Evolutionary conservation across 2,113 vertebrate genomes (phyloP), one percentile per base, ranked within the genome.

Genomic region (Megaleporinus macrocephalus): DNA sequence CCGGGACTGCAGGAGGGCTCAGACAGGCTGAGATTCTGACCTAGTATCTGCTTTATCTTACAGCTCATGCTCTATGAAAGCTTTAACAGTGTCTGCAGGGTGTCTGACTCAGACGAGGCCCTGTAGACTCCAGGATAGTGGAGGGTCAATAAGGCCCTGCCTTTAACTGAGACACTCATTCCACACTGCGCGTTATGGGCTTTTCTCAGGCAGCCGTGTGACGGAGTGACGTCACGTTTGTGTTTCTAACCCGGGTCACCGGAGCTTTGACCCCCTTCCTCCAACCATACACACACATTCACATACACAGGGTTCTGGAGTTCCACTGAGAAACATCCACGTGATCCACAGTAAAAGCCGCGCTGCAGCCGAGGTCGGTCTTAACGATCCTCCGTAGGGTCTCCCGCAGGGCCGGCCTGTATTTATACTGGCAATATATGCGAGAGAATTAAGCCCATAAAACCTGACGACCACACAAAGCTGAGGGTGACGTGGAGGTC

Each of bases 381-480:
- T 96, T 97, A 97, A 99, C 90, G 92, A 92, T 92, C 93, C 96
- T 95, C 96, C 76, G 89, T 81, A 94, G 96, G 96, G 93, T 92
- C 91, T 95, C 95, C 96, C 93, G 91, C 90, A 87, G 96, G 91
- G 96, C 92, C 93, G 94, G 84, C 5, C 92, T 94, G 93, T 98
- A 97, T 99, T 99, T 98, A 98, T 97, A 96, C 95, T 96, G 95
- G 96, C 96, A 97, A 97, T 97, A 97, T 97, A 97, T 96, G 95
- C 92, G 84, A 96, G 95, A 97, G 96, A 96, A 98, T 97, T 96
- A 95, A 96, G 95, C 95, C 95, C 95, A 78, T 99, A 99, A 99
- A 99, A 98, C 94, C 94, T 93, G 92, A 94, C 91, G 95, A 95
- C 96, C 96, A 97, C 96, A 96, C 96, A 96, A 95, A 96, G 93